phyloP scores from a whole-genome alignment of 2,888 invertebrate genomes.

The Aphodius sticticus region DNA sequence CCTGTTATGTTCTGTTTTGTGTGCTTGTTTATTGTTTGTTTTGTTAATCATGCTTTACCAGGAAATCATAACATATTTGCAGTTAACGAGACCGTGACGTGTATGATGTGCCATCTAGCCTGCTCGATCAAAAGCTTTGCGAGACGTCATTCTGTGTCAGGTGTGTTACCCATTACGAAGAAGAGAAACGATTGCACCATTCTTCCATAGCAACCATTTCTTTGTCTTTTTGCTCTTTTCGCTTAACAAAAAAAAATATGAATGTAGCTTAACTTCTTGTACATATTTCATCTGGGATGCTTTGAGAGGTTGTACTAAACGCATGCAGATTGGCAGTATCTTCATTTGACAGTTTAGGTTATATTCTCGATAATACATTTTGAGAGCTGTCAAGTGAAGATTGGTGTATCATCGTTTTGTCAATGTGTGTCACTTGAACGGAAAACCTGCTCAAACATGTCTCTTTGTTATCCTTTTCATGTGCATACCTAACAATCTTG shows the following conservation, averaged over 20 bases:
- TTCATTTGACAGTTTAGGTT: neutral
- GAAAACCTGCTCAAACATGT: neutral
- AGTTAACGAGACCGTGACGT: constrained; percentile 31
- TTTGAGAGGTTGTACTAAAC: neutral
- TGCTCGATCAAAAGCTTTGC: constrained; percentile 40
- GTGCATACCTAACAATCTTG: neutral
- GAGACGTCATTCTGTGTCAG: constrained; percentile 58
- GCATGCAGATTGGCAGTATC: neutral
- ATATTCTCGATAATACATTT: neutral
- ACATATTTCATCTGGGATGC: neutral
- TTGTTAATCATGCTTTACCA: constrained; percentile 20
- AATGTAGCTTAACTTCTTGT: neutral
- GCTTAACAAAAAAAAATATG: neutral
- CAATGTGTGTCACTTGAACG: neutral
- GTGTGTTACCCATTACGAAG: constrained; percentile 46
- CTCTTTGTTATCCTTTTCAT: neutral
- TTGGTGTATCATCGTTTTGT: neutral
- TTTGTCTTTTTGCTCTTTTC: neutral
- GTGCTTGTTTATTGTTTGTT: constrained; percentile 23
- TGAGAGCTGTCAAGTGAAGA: neutral
- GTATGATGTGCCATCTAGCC: constrained; percentile 9
- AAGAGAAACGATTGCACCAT: constrained; percentile 5
- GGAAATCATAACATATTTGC: constrained; percentile 21
- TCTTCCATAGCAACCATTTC: neutral
- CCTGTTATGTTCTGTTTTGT: constrained; percentile 23